phyloP scores from a whole-genome alignment of 2,797 vertebrate species.

The Discoglossus pictus region DNA sequence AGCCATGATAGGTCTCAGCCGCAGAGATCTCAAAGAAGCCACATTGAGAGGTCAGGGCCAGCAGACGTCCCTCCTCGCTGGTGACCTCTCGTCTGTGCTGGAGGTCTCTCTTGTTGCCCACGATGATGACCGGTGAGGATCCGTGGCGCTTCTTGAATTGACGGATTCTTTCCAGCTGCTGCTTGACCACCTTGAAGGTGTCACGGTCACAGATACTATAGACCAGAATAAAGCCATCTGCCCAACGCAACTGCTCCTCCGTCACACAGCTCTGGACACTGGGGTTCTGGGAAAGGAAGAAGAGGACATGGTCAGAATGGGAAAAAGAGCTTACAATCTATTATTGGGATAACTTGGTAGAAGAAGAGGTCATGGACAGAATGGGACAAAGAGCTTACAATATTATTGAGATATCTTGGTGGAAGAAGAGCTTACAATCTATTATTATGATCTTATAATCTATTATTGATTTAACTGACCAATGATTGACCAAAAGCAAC shows the following conservation, averaged over 20 bases:
- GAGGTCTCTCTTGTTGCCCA: constrained; percentile 79
- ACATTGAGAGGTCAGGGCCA: constrained; percentile 71
- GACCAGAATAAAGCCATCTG: constrained; percentile 74
- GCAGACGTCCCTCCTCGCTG: constrained; percentile 73
- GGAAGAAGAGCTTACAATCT: too few relatives aligned
- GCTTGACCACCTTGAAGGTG: constrained; percentile 70
- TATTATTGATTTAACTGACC: too few relatives aligned
- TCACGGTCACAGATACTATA: constrained; percentile 82
- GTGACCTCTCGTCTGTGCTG: constrained; percentile 71
- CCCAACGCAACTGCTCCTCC: constrained; percentile 73
- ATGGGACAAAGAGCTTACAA: too few relatives aligned
- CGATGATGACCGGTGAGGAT: constrained; percentile 66
- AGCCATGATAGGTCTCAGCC: constrained; percentile 77
- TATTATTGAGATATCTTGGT: too few relatives aligned
- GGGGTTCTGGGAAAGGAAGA: constrained; percentile 34
- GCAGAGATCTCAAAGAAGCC: constrained; percentile 78
- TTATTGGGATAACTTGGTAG: too few relatives aligned
- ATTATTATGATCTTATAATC: too few relatives aligned
- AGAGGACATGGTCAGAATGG: background rate
- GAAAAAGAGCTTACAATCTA: too few relatives aligned
- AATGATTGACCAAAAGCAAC: too few relatives aligned
- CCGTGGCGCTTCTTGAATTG: constrained; percentile 39
- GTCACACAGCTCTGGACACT: constrained; percentile 55
- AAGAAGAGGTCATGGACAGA: too few relatives aligned
- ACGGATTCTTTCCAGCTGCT: constrained; percentile 68